A percentile compares a stretch with the other conserved stretches of the same genome.
These are phyloP conservation scores for Drosophila saltans DNA, from an alignment of 1,140 invertebrate genomes.

Conservation along the genomic window DNA sequence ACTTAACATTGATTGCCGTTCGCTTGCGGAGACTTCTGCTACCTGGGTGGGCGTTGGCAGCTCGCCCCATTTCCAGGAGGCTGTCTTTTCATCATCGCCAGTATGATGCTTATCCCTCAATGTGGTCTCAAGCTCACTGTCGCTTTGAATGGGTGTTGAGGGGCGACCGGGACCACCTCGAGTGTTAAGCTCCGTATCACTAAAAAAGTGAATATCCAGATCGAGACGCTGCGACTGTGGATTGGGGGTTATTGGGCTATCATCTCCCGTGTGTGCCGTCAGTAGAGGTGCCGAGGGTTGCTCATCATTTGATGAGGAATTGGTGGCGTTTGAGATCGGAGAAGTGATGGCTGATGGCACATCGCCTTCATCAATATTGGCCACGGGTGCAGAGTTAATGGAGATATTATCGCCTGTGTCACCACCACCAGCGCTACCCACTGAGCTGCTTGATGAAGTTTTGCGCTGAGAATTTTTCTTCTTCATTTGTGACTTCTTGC, in stretches of 20 bases:
- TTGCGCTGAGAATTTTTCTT: conserved; percentile 90
- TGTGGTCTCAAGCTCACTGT: conserved; percentile 95
- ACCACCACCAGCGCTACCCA: conserved; percentile 62
- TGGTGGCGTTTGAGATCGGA: conserved; percentile 44
- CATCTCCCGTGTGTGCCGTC: conserved; percentile 62
- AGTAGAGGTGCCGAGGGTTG: conserved; percentile 58
- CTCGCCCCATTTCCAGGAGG: conserved; percentile 98
- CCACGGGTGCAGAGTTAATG: conserved; percentile 51
- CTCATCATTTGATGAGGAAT: conserved; percentile 72
- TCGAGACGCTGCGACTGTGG: conserved; percentile 73
- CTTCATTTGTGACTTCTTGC: conserved; percentile 90
- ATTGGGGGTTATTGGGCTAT: conserved; percentile 53
- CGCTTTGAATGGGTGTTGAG: conserved; percentile 94
- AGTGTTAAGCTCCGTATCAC: conserved; percentile 91
- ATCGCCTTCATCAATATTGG: conserved; percentile 71
- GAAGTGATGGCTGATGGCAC: conserved; percentile 22
- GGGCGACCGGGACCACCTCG: conserved; percentile 86
- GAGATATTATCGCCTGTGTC: conserved; percentile 60
- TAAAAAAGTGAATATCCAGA: conserved; percentile 94
- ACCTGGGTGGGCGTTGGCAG: conserved; percentile 87
- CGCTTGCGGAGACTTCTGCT: conserved; percentile 84
- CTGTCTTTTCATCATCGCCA: conserved; percentile 82
- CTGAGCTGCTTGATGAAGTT: conserved; percentile 84
- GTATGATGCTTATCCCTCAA: conserved; percentile 84
- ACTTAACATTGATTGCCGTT: conserved; percentile 90